Evolutionary conservation across 1,140 invertebrate species (phyloP), one percentile per base, ranked within the genome.

Genomic region (Glossosoma conforme): DNA sequence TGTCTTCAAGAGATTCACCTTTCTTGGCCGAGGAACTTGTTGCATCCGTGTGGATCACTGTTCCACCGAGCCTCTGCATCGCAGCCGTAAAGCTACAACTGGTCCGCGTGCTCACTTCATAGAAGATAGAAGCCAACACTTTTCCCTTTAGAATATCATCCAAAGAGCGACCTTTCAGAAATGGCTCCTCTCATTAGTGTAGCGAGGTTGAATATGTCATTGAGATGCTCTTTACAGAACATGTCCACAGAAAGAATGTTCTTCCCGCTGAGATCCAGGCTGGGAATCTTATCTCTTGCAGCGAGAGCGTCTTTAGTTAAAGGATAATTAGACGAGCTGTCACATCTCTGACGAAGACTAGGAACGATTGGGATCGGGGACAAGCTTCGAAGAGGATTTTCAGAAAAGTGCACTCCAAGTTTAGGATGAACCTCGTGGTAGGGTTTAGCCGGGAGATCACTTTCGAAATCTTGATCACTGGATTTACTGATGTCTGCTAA

Each of bases 31-130:
- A 98, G 0, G 94, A 98, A 36, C 84, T 89, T 0, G 81, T 79
- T 51, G 86, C 85, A 65, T 98, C 89, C 71, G 98, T 89, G 61
- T 87, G 79, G 54, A 97, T 85, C 1, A 98, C 91, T 10, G 80
- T 78, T 1, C 95, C 97, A 14, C 96, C 97, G 11, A 99, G 78
- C 60, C 94, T 75, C 66, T 94, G 85, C 93, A 98, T 97, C 2
- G 97, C 97, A 2, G 90, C 89, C 3, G 89, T 79, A 74, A 99
- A 99, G 66, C 94, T 98, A 65, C 91, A 93, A 62, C 85, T 87
- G 0, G 97, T 99, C 56, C 97, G 78, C 0, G 97, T 99, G 62
- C 92, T 97, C 0, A 88, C 91, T 80, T 99, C 97, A 72, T 95
- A 99, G 68, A 99, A 99, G 62, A 99, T 85, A 1, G 89, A 93